Percentiles rank a stretch among this genome's conserved stretches.
Conservation (phyloP, 2,797 vertebrate species). For the Sebastes hubbsi region DNA sequence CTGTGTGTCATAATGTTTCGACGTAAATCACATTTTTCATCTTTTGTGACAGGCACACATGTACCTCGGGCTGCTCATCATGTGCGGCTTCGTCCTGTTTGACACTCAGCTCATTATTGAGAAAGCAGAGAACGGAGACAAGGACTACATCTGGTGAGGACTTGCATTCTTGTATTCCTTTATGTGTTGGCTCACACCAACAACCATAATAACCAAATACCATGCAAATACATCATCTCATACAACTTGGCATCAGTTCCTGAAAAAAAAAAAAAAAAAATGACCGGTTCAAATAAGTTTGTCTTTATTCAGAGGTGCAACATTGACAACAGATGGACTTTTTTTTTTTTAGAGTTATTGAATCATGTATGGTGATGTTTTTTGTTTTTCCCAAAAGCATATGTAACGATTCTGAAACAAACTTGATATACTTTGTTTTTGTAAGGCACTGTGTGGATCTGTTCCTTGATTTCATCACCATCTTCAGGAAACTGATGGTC, state of each 20-base stretch:
- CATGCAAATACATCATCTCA: background rate
- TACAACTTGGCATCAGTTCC: background rate
- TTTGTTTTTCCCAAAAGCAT: background rate
- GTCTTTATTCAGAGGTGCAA: background rate
- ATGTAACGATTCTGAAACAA: background rate
- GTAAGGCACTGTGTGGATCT: conserved; percentile 94
- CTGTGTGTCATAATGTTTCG: background rate
- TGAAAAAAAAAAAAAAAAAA: background rate
- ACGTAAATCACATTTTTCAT: background rate
- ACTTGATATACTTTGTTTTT: background rate
- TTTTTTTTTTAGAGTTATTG: background rate
- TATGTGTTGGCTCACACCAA: background rate
- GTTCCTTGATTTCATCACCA: conserved; percentile 94
- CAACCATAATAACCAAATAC: background rate
- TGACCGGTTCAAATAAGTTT: too few species aligned
- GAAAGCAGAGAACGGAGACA: conserved; percentile 95
- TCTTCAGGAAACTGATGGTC: conserved; percentile 96
- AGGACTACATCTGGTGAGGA: conserved; percentile 97
- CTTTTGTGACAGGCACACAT: conserved; percentile 85
- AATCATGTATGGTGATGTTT: background rate
- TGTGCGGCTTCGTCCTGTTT: conserved; percentile 97
- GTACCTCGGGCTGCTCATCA: conserved; percentile 91
- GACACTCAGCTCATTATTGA: conserved; percentile 99
- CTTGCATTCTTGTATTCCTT: background rate
- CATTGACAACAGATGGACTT: background rate